These are phyloP conservation scores for Cheilosia impressa DNA, from an alignment of 2,888 invertebrate genomes.

Conservation along the genomic window DNA sequence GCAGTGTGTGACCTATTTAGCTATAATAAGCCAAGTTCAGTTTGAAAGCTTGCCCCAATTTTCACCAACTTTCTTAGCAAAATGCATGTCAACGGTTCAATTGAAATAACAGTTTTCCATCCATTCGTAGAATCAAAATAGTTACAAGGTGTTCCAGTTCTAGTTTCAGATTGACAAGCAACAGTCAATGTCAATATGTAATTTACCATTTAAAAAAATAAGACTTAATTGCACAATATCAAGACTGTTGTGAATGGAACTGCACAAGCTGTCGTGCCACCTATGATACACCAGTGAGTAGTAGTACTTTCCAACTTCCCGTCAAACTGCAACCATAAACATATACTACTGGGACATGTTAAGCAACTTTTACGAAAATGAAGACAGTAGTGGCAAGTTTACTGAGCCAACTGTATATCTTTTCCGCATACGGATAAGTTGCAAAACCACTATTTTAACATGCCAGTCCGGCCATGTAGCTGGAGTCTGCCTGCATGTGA, in stretches of 20 bases:
- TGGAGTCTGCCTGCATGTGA: no score
- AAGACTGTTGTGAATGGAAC: not conserved
- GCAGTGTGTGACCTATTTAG: no score
- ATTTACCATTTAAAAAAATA: not conserved
- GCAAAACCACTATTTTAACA: slow-evolving; percentile 41
- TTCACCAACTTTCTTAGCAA: no score
- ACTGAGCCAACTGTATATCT: slow-evolving; percentile 55
- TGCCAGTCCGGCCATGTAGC: not conserved
- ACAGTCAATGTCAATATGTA: not conserved
- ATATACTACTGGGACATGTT: slow-evolving; percentile 33
- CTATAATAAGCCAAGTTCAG: no score
- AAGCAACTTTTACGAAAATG: slow-evolving; percentile 51
- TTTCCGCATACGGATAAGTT: slow-evolving; percentile 40
- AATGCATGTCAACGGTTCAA: no score
- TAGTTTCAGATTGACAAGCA: not conserved
- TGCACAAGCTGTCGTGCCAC: slow-evolving; percentile 26
- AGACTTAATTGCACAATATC: not conserved
- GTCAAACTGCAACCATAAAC: not conserved
- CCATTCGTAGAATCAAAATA: slow-evolving; percentile 10
- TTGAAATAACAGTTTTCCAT: no score
- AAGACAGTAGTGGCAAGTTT: slow-evolving; percentile 69
- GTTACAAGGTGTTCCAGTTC: slow-evolving; percentile 1
- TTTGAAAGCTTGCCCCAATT: no score
- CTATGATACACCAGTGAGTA: slow-evolving; percentile 45
- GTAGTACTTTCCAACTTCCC: slow-evolving; percentile 41